Conservation (phyloP, 2,113 vertebrate species). For the Pitta sordida region DNA sequence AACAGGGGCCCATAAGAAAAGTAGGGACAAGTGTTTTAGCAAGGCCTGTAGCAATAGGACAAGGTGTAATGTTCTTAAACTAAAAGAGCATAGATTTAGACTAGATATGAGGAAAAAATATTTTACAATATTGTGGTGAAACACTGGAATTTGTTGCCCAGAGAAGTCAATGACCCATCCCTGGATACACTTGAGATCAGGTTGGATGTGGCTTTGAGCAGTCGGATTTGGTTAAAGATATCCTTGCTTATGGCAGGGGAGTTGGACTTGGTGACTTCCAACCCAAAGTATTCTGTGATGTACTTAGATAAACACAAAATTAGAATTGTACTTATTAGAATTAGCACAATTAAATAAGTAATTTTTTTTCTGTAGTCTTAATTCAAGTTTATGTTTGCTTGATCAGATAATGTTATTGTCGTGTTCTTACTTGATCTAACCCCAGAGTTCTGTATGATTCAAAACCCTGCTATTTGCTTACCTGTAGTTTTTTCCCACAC, state of each 20-base stretch:
- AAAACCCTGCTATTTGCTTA: not conserved
- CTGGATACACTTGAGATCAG: not conserved
- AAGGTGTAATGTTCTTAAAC: not conserved
- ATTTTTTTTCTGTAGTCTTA: not conserved
- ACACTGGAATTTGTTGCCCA: not conserved
- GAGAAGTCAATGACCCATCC: rapidly evolving
- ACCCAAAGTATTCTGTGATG: not conserved
- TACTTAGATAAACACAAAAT: not conserved
- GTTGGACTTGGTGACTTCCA: not conserved
- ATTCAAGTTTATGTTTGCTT: not conserved
- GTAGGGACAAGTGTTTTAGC: not conserved
- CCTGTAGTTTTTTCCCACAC: not conserved
- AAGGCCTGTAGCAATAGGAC: rapidly evolving
- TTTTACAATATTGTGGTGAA: not conserved
- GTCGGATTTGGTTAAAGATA: no score
- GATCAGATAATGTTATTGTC: not conserved
- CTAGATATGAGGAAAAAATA: not conserved
- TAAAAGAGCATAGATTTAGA: not conserved
- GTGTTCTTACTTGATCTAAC: not conserved
- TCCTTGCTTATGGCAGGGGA: not conserved
- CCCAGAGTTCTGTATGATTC: not conserved
- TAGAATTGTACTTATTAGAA: not conserved
- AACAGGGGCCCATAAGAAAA: not conserved
- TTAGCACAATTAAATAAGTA: not conserved
- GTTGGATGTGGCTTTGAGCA: not conserved